These are phyloP conservation scores for Pygmarrhopalites habei DNA, from an alignment of 1,140 invertebrate genomes.

Conservation along the genomic window DNA sequence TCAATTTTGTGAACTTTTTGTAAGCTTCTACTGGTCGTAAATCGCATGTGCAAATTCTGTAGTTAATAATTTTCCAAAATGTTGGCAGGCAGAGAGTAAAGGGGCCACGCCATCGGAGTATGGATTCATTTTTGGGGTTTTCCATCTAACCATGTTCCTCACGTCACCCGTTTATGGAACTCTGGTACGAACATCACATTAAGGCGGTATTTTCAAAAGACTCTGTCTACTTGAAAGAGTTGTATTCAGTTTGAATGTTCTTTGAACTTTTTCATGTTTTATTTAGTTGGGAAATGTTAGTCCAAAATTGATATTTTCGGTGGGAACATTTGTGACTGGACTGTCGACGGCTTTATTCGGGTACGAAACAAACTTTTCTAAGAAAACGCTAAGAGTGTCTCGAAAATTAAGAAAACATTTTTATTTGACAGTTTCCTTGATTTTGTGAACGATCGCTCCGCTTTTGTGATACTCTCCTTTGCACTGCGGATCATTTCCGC, in stretches of 20 bases:
- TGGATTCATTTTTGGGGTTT: conserved; percentile 85
- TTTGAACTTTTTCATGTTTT: too few relatives aligned
- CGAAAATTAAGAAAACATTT: conserved; percentile 26
- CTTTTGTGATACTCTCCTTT: conserved; percentile 53
- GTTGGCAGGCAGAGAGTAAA: conserved; percentile 61
- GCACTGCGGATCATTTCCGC: conserved; percentile 52
- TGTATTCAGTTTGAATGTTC: too few relatives aligned
- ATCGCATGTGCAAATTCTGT: too few relatives aligned
- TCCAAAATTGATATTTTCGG: conserved; percentile 75
- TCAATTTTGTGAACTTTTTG: too few relatives aligned
- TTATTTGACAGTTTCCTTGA: conserved; percentile 9
- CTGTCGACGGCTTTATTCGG: conserved; percentile 78
- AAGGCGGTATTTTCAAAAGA: too few relatives aligned
- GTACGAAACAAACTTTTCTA: too few relatives aligned
- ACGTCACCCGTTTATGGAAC: conserved; percentile 81
- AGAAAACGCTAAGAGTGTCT: too few relatives aligned
- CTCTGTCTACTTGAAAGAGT: too few relatives aligned
- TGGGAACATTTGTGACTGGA: conserved; percentile 76
- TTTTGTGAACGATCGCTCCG: conserved; percentile 38
- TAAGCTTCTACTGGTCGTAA: too few relatives aligned
- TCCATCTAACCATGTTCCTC: conserved; percentile 81
- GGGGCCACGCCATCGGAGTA: conserved; percentile 80
- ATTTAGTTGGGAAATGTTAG: too few relatives aligned
- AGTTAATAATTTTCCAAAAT: conserved; percentile 11
- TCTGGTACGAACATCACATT: too few relatives aligned